Evolutionary conservation across 2,888 invertebrate genomes (phyloP), one percentile per base, ranked within the genome.

Genomic region (Spilarctia lutea): DNA sequence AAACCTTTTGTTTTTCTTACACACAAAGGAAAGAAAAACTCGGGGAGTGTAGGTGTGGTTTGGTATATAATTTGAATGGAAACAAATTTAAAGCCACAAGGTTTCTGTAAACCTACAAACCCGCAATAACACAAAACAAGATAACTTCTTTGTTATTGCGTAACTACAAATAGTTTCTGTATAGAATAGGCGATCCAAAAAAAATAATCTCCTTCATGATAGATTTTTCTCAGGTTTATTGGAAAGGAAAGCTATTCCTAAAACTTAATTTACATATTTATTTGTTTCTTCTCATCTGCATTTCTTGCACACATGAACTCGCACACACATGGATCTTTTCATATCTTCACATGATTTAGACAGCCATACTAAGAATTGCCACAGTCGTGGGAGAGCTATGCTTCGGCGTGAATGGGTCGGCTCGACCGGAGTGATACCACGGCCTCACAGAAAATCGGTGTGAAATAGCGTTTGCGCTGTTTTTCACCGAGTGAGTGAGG

Each of bases 1-100:
- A 72, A 27, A 63, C 33, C 10, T 70, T 70, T 75, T 75, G 73
- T 73, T 75, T 69, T 56, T 60, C 16, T 63, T 20, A 16, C n/a
- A 66, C 13, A 75, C 72, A 75, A 73, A 71, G 71, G 66, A 35
- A 56, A 66, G 52, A 72, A 65, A 18, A 56, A 66, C 48, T 65
- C 65, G 33, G 67, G 42, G 67, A 68, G 33, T 39, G 56, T 66
- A 33, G 24, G 35, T 24, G 16, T 24, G 33, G 35, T 24, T 8
- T 24, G 33, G 33, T 52, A 27, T 72, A 68, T 52, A 68, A 75
- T 75, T 65, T 68, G 65, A 65, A 68, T 75, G 65, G 69, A 52
- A 48, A 48, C 52, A 39, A 56, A 24, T n/a, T 65, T 48, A n/a
- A n/a, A 18, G 0, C 0, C 18, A 56, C 69, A 56, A 16, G 39